Base-by-base conservation (phyloP, 2,113 vertebrate genomes). In the Hepsetus odoe region DNA sequence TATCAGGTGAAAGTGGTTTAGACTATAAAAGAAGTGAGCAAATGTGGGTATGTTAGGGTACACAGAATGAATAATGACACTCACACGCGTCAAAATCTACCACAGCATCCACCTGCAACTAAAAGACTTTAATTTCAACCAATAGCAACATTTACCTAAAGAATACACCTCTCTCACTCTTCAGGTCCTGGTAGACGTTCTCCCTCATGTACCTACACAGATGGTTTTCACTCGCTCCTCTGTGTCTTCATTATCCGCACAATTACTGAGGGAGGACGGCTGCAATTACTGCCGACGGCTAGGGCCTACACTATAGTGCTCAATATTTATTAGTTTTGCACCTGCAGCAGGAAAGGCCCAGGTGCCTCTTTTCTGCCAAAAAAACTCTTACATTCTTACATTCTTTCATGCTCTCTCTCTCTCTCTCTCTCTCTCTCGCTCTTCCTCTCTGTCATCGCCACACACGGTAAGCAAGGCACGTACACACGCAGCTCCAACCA, bases 221-320 rank as follows among this genome's bases (percentile, higher is more conserved):
- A 91, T 93, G 90, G 88, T 89, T 87, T 77, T 82, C 83, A 14
- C 86, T 79, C 86, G 84, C 87, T 93, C 92, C 91, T 91, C 87
- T 56, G 91, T 90, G 90, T 90, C 89, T 91, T 92, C 91, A 93
- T 92, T 92, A 93, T 89, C 87, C 81, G 12, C 53, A 88, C 90
- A 91, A 89, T 92, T 91, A 92, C 90, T 88, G 85, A 88, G 88
- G 89, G 90, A 92, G 89, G 87, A 90, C 64, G 86, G 86, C 74
- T 86, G 86, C 89, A 89, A 90, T 91, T 92, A 91, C 87, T 86
- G 83, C 73, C 85, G 88, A 90, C 86, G 89, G 85, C 87, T 76
- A 84, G 81, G 87, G 66, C 66, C 83, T 75, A 77, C 1, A 66
- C 78, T 6, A 22, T 28, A 75, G 42, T 74, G 61, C 85, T 90